Conservation (phyloP, 2,888 invertebrate genomes). For the Philereme transversata region DNA sequence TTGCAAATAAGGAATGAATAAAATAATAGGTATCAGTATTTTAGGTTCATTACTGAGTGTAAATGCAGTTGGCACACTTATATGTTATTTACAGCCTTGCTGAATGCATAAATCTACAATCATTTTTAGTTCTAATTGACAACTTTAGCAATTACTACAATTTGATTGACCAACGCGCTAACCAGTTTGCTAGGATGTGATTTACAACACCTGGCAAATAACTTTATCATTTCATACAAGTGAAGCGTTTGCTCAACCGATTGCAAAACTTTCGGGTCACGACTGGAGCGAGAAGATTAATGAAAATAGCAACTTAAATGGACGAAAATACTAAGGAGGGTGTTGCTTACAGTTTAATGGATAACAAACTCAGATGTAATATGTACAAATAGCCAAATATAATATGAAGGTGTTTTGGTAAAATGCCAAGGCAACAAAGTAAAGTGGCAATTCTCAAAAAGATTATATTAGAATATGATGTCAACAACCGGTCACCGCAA, state of each 20-base stretch:
- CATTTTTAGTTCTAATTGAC: conserved; percentile 25
- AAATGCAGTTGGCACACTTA: conserved; percentile 15
- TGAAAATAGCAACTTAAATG: conserved; percentile 28
- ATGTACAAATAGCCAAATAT: neutral
- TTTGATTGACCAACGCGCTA: conserved; percentile 32
- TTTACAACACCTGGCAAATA: conserved; percentile 41
- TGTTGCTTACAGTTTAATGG: conserved; percentile 9
- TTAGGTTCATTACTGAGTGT: conserved; percentile 3
- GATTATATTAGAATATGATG: conserved; percentile 27
- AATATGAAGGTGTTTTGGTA: conserved; percentile 3
- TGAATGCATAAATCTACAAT: conserved; percentile 19
- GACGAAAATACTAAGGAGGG: conserved; percentile 19
- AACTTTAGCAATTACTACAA: conserved; percentile 35
- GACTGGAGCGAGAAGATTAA: conserved; percentile 29
- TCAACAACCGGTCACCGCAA: conserved; percentile 29
- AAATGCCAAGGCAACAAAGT: conserved; percentile 34
- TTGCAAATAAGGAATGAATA: conserved; percentile 15
- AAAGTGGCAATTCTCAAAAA: conserved; percentile 22
- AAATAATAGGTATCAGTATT: conserved; percentile 6
- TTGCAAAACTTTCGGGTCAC: conserved; percentile 46
- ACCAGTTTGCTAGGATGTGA: conserved; percentile 37
- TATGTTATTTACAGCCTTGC: conserved; percentile 14
- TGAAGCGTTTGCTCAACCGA: conserved; percentile 44
- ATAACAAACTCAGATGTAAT: conserved; percentile 1
- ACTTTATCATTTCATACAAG: conserved; percentile 49